Evolutionary conservation across 2,888 invertebrate genomes (phyloP).

Genomic region (Stramonita haemastoma): DNA sequence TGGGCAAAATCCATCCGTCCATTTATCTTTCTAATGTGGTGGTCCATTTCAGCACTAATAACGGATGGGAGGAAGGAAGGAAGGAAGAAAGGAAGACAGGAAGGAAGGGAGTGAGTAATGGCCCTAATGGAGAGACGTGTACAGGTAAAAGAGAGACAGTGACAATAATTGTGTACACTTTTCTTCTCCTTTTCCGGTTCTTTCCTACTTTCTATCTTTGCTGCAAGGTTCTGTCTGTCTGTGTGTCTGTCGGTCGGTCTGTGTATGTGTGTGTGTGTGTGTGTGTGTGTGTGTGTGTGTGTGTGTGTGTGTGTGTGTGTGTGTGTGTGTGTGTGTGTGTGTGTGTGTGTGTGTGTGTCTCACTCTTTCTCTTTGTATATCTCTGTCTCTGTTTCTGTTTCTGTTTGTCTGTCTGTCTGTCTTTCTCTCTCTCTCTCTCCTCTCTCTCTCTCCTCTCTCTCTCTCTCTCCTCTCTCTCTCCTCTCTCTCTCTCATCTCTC

Average conservation of each 20-base stretch:
- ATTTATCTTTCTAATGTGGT: too few relatives aligned
- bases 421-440: background rate
- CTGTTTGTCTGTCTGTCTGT: background rate
- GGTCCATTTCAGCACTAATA: too few relatives aligned
- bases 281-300: constrained; percentile 10
- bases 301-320: constrained; percentile 10
- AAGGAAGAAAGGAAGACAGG: too few relatives aligned
- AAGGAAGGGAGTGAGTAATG: too few relatives aligned
- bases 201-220: background rate
- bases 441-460: too few relatives aligned
- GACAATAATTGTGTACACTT: background rate
- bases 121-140: too few relatives aligned
- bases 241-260: background rate
- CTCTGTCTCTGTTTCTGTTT: background rate
- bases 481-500: too few relatives aligned
- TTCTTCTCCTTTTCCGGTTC: background rate
- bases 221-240: background rate
- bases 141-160: too few relatives aligned
- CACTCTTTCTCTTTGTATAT: background rate
- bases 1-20: too few relatives aligned
- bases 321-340: background rate
- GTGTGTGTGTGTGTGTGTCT: background rate
- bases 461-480: too few relatives aligned
- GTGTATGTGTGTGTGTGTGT: background rate
- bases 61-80: too few relatives aligned